A percentile compares a stretch with the other conserved stretches of the same genome.
Evolutionary conservation across 2,888 invertebrate genomes (phyloP).

Genomic region (Eupithecia tripunctaria): DNA sequence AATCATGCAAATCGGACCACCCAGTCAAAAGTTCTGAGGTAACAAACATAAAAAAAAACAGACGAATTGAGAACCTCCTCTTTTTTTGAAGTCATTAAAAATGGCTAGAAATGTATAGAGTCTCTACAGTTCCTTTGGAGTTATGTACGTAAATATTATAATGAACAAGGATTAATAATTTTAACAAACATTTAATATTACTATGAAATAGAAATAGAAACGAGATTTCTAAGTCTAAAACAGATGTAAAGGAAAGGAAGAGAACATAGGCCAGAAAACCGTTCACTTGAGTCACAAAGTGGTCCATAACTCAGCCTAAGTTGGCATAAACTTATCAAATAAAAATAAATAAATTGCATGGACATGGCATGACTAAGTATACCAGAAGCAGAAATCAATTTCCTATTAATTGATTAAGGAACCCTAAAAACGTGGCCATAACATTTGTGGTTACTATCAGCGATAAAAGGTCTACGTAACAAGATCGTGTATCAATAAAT

Average conservation of each 20-base stretch:
- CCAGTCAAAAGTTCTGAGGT: too few species aligned
- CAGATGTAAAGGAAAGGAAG: not conserved
- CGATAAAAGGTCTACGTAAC: constrained; percentile 31
- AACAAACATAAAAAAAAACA: too few species aligned
- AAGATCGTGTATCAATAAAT: constrained; percentile 44
- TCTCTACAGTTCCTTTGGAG: not conserved
- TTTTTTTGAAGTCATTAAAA: too few species aligned
- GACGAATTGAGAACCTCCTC: too few species aligned
- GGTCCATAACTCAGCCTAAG: not conserved
- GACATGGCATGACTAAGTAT: not conserved
- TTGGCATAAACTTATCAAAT: not conserved
- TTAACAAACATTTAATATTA: not conserved
- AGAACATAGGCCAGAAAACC: not conserved
- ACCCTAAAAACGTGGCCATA: constrained; percentile 15
- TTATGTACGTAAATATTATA: not conserved
- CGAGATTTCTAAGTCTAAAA: too few species aligned
- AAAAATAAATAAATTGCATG: too few species aligned
- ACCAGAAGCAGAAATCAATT: not conserved
- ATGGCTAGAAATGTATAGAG: not conserved
- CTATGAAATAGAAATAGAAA: not conserved
- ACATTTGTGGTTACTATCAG: constrained; percentile 25
- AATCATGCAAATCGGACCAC: too few species aligned
- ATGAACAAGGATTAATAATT: not conserved
- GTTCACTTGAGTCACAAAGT: not conserved
- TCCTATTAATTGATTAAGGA: not conserved